phyloP scores from a whole-genome alignment of 2,888 invertebrate genomes.

The Piscicola geometra region DNA sequence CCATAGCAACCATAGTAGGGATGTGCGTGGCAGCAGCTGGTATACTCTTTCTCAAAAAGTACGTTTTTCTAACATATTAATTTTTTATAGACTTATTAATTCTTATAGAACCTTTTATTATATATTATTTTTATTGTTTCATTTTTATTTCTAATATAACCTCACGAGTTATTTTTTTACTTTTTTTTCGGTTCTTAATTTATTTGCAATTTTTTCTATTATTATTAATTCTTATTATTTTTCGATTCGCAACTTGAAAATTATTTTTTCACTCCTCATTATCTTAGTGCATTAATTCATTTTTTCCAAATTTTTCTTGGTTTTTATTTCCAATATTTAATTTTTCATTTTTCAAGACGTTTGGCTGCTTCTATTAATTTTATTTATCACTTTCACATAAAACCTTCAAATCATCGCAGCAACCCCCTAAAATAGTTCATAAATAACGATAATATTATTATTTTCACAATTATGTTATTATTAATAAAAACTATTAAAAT shows the following conservation, averaged over 20 bases:
- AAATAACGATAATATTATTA: no score
- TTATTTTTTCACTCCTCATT: not conserved
- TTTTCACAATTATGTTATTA: no score
- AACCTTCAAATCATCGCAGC: no score
- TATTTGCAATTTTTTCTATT: slow-evolving; percentile 6
- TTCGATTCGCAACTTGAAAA: not conserved
- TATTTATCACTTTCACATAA: no score
- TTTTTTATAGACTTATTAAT: no score
- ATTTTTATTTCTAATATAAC: slow-evolving; percentile 15
- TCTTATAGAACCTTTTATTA: not conserved
- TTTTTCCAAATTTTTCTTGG: slow-evolving; percentile 2
- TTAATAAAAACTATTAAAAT: no score
- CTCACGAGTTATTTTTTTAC: not conserved
- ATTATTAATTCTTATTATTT: slow-evolving; percentile 5
- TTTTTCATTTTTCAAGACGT: not conserved
- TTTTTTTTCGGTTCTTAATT: not conserved
- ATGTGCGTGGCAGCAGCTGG: slow-evolving; percentile 34
- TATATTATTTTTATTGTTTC: not conserved
- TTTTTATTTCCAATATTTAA: not conserved
- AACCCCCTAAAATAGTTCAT: no score
- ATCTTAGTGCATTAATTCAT: not conserved
- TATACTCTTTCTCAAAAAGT: slow-evolving; percentile 35
- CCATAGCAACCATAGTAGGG: slow-evolving; percentile 35
- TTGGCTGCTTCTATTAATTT: no score
- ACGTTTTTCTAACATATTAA: no score